phyloP scores from a whole-genome alignment of 2,797 vertebrate genomes.

The Spinus pinus region DNA sequence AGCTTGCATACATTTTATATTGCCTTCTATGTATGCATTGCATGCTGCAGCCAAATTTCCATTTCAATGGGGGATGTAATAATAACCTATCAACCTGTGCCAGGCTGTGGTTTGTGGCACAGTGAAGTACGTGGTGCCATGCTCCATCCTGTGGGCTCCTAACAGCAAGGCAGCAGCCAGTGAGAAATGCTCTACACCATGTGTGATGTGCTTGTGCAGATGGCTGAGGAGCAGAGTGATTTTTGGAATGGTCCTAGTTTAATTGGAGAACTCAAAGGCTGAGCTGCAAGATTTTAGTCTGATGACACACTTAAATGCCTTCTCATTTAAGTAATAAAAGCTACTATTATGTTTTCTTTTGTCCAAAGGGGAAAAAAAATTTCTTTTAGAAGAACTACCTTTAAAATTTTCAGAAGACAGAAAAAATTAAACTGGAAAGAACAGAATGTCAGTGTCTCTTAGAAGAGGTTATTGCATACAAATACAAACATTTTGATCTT shows the following conservation, averaged over 20 bases:
- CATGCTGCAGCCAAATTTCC: not conserved
- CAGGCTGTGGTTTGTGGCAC: not conserved
- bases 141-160: not conserved
- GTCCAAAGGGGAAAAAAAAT: not conserved
- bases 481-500: not conserved
- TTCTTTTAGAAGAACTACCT: not conserved
- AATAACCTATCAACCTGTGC: not conserved
- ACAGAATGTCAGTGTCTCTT: not conserved
- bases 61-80: not conserved
- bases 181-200: not conserved
- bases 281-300: not conserved
- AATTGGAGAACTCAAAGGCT: not conserved
- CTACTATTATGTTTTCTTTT: not conserved
- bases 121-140: accelerated
- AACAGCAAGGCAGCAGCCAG: not conserved
- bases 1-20: not conserved
- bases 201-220: not conserved
- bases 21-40: not conserved
- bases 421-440: not conserved
- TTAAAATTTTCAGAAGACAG: not conserved
- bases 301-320: not conserved
- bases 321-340: not conserved
- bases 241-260: not conserved
- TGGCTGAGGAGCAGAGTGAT: not conserved
- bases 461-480: not conserved